These are phyloP conservation scores for Apeira syringaria DNA, from an alignment of 2,888 invertebrate species.

Conservation along the genomic window DNA sequence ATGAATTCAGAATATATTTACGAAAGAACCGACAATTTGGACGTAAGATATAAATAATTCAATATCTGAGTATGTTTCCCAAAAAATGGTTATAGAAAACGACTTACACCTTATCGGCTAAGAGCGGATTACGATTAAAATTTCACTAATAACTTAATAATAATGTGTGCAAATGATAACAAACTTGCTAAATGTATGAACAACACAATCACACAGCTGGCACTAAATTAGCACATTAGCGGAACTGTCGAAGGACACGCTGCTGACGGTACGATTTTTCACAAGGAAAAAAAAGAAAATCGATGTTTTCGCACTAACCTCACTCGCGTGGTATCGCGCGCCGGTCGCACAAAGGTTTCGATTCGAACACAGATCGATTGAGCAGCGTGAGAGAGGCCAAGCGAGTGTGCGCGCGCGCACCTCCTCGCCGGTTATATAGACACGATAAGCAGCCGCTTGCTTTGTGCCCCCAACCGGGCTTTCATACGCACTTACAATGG, in stretches of 20 bases:
- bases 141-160: conserved; percentile 17
- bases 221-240: conserved; percentile 38
- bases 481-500: conserved; percentile 4
- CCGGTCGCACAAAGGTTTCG: conserved; percentile 55
- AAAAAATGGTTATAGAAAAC: conserved; percentile 2
- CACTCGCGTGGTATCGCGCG: conserved; percentile 67
- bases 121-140: conserved; percentile 10
- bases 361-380: conserved; percentile 55
- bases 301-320: conserved; percentile 59
- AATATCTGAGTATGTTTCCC: background rate
- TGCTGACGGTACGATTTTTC: conserved; percentile 19
- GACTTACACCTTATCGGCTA: conserved; percentile 16
- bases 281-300: conserved; percentile 36
- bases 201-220: conserved; percentile 31
- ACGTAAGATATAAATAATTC: background rate
- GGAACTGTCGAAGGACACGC: conserved; percentile 21
- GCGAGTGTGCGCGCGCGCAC: conserved; percentile 78
- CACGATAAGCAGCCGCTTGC: conserved; percentile 58
- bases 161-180: background rate
- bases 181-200: conserved; percentile 1
- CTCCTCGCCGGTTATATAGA: conserved; percentile 61
- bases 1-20: conserved; percentile 1
- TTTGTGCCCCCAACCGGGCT: conserved; percentile 37
- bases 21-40: background rate
- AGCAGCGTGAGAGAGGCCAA: conserved; percentile 58